A percentile compares a stretch with the other conserved stretches of the same genome.
phyloP scores from a whole-genome alignment of 1,140 invertebrate species.

The Tetramorium parvispinum region DNA sequence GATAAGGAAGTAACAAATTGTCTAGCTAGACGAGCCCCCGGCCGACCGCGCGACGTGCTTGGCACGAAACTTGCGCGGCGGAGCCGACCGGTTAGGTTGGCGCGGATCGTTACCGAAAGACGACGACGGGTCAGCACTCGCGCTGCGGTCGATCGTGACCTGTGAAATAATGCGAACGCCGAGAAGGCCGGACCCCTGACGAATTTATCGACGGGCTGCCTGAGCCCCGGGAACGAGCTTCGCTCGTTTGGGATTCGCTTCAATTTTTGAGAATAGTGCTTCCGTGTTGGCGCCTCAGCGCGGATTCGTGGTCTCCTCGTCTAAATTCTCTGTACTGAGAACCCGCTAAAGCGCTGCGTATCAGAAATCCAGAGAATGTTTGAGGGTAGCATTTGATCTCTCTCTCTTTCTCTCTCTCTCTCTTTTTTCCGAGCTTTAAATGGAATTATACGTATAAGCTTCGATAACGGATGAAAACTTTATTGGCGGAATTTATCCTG shows the following conservation, averaged over 20 bases:
- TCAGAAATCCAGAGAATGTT: background rate
- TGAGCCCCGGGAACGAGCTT: background rate
- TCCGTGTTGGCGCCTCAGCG: background rate
- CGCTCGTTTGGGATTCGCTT: slow-evolving; percentile 4
- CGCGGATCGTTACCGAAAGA: slow-evolving; percentile 36
- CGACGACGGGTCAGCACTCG: slow-evolving; percentile 34
- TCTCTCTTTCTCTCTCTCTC: background rate
- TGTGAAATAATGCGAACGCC: slow-evolving; percentile 36
- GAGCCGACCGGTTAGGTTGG: slow-evolving; percentile 18
- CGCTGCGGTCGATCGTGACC: slow-evolving; percentile 49
- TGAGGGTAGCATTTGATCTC: background rate
- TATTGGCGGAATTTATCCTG: background rate
- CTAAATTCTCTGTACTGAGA: background rate
- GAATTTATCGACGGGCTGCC: slow-evolving; percentile 32
- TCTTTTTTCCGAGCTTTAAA: background rate
- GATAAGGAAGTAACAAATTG: slow-evolving; percentile 85
- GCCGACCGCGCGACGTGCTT: slow-evolving; percentile 50
- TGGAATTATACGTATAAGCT: background rate
- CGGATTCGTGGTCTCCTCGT: background rate
- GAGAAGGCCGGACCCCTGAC: slow-evolving; percentile 3
- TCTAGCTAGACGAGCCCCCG: slow-evolving; percentile 78
- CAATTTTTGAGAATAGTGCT: background rate
- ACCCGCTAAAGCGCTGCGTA: background rate
- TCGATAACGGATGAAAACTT: background rate
- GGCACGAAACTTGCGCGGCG: slow-evolving; percentile 51